A percentile compares a stretch with the other conserved stretches of the same genome.
These are phyloP conservation scores for Volucella bombylans DNA, from an alignment of 2,888 invertebrate species.

Conservation along the genomic window DNA sequence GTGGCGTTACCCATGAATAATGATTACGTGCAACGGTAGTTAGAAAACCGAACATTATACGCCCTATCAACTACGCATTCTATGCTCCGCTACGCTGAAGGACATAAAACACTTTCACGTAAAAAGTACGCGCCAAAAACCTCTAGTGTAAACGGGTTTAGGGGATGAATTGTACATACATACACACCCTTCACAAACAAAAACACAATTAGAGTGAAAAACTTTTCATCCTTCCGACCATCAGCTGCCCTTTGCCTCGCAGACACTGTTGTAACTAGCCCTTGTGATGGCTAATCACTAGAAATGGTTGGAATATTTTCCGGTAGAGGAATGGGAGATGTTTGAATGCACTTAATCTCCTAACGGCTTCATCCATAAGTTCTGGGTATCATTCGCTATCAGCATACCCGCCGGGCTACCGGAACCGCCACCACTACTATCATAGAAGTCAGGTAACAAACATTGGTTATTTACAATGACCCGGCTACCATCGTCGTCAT, in stretches of 20 bases:
- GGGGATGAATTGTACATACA: not conserved
- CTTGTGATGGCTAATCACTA: conserved; percentile 14
- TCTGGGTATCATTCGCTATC: conserved; percentile 6
- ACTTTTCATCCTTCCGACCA: not conserved
- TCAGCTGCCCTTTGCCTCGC: not conserved
- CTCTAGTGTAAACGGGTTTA: conserved; percentile 15
- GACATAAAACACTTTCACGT: conserved; percentile 46
- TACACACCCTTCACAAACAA: conserved; percentile 2
- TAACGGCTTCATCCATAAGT: conserved; percentile 48
- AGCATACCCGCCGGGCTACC: not conserved
- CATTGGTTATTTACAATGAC: conserved; percentile 47
- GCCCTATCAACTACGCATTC: conserved; percentile 52
- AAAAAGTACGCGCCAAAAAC: conserved; percentile 22
- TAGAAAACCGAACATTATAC: conserved; percentile 53
- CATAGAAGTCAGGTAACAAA: conserved; percentile 28
- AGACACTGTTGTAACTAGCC: not conserved
- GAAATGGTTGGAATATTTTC: conserved; percentile 18
- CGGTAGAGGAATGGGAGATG: not conserved
- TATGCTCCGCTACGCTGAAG: conserved; percentile 29
- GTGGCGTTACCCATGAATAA: conserved; percentile 41
- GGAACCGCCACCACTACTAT: not conserved
- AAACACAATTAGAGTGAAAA: conserved; percentile 43
- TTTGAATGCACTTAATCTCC: conserved; percentile 46
- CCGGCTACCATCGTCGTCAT: not conserved
- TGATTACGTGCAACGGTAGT: conserved; percentile 54